These are phyloP conservation scores for Molorchus minor DNA, from an alignment of 2,888 invertebrate species.

Conservation along the genomic window DNA sequence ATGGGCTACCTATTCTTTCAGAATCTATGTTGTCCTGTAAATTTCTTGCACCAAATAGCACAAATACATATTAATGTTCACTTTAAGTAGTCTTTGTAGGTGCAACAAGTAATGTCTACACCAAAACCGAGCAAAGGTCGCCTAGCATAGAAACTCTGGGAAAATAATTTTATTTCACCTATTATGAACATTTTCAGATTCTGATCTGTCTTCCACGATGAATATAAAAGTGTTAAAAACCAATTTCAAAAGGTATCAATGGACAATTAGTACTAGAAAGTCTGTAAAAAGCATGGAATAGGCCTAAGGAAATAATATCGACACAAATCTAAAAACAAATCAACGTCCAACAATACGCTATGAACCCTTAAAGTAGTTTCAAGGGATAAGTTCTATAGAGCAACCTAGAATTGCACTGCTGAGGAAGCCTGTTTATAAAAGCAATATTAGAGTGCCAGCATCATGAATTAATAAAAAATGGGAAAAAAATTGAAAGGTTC, in stretches of 20 bases:
- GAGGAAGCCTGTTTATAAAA: constrained; percentile 36
- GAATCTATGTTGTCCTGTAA: constrained; percentile 2
- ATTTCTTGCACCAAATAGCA: constrained; percentile 8
- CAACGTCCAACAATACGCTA: constrained; percentile 42
- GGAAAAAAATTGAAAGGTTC: constrained; percentile 55
- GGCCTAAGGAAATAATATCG: constrained; percentile 25
- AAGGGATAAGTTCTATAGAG: constrained; percentile 36
- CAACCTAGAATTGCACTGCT: constrained; percentile 37
- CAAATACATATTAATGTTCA: constrained; percentile 2
- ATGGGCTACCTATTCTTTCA: too few relatives aligned
- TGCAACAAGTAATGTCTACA: constrained; percentile 59
- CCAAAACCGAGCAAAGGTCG: constrained; percentile 50
- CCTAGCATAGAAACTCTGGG: constrained; percentile 43
- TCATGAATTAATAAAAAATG: constrained; percentile 54
- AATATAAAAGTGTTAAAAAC: constrained; percentile 52
- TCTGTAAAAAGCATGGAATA: constrained; percentile 44
- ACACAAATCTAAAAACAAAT: constrained; percentile 38
- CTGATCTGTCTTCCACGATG: constrained; percentile 58
- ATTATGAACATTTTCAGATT: constrained; percentile 55
- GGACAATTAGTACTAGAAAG: constrained; percentile 43
- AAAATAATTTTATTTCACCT: constrained; percentile 55
- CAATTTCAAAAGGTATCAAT: constrained; percentile 45
- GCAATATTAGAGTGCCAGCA: constrained; percentile 21
- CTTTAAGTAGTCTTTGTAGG: constrained; percentile 42
- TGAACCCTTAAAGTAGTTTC: constrained; percentile 36